Conservation (phyloP, 2,113 vertebrate species). For the Poecilia latipinna region DNA sequence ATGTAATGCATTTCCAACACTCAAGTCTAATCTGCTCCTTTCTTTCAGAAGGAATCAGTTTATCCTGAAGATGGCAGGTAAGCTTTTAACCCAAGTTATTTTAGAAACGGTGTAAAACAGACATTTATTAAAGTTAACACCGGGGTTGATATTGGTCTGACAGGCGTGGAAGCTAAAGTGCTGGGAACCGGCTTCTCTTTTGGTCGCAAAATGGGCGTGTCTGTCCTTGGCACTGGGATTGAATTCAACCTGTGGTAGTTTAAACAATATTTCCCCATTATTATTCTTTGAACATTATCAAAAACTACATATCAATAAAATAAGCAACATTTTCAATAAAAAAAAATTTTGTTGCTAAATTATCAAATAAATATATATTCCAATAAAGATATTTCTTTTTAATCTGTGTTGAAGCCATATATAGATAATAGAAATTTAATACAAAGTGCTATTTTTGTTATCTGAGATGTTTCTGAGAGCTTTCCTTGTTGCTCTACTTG, state of each 20-base stretch:
- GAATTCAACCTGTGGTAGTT: not conserved
- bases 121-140: not conserved
- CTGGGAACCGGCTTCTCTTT: not conserved
- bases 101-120: not conserved
- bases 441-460: no score
- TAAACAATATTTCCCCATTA: not conserved
- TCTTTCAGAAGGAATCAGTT: not conserved
- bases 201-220: fast-evolving
- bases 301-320: no score
- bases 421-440: no score
- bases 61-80: not conserved
- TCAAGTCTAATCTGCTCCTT: not conserved
- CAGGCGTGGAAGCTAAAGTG: not conserved
- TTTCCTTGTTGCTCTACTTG: no score
- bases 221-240: not conserved
- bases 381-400: no score
- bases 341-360: no score
- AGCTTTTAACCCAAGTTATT: not conserved
- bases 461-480: no score
- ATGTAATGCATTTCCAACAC: not conserved
- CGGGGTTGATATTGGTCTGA: fast-evolving
- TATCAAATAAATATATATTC: no score
- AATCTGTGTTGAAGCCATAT: no score
- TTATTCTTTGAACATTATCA: no score
- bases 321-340: no score